Evolutionary conservation across 2,113 vertebrate genomes (phyloP).

Genomic region (Jaculus jaculus): DNA sequence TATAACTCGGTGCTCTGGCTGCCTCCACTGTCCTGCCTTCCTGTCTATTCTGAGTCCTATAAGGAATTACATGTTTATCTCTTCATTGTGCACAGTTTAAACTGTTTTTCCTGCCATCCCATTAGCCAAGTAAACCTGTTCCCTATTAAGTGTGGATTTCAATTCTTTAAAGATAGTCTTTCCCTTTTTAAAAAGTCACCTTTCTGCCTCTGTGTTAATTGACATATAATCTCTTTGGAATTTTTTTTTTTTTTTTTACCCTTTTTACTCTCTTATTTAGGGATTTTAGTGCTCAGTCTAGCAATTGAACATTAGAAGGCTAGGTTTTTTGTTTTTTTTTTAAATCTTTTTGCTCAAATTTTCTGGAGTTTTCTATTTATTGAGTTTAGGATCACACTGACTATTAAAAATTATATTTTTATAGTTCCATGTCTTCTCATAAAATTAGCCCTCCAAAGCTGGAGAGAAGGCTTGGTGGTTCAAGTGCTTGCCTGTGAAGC

Average conservation of each 20-base stretch:
- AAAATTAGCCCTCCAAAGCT: neutral
- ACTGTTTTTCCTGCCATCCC: neutral
- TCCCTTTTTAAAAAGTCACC: constrained; percentile 37
- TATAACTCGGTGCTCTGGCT: neutral
- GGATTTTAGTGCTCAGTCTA: neutral
- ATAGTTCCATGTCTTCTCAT: constrained; percentile 3
- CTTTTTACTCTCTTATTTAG: constrained; percentile 26
- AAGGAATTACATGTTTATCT: constrained; percentile 28
- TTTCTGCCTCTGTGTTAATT: constrained; percentile 41
- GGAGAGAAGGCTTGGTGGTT: too few relatives aligned
- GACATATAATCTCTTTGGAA: constrained; percentile 37
- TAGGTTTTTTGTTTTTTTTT: neutral
- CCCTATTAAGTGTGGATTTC: constrained; percentile 17
- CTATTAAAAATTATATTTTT: constrained; percentile 27
- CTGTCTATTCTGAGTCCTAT: constrained; percentile 1
- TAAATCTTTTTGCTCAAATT: neutral
- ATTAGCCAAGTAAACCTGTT: constrained; percentile 43
- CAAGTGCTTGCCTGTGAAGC: too few relatives aligned
- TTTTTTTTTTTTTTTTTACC: constrained; percentile 39
- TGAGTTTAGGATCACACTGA: neutral
- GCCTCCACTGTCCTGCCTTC: neutral
- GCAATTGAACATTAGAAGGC: neutral
- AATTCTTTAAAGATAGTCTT: constrained; percentile 26
- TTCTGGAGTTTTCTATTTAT: neutral
- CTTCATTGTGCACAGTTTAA: constrained; percentile 7